Conservation (phyloP, 2,797 vertebrate genomes). For the Botia almorhae region DNA sequence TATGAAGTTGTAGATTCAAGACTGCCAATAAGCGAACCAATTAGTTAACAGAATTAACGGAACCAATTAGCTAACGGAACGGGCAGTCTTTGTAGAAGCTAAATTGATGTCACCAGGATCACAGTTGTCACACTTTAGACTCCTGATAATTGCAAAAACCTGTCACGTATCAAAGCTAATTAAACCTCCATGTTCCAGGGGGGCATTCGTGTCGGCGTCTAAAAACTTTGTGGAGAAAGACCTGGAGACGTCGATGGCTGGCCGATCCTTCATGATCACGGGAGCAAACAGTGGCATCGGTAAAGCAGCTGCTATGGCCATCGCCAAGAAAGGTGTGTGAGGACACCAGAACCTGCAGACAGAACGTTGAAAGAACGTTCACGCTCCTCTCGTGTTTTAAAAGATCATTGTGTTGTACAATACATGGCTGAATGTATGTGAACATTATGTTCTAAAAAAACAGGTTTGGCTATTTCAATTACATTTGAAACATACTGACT, state of each 20-base stretch:
- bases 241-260: slow-evolving; percentile 77
- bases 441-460: not conserved
- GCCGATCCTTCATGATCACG: slow-evolving; percentile 80
- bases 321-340: slow-evolving; percentile 76
- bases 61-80: slow-evolving; percentile 5
- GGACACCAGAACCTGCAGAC: too few relatives aligned
- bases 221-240: slow-evolving; percentile 82
- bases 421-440: not conserved
- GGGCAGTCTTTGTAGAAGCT: not conserved
- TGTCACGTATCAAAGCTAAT: not conserved
- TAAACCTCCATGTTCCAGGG: slow-evolving; percentile 64
- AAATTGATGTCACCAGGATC: not conserved
- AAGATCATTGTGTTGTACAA: not conserved
- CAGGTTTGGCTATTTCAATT: too few relatives aligned
- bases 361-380: not conserved
- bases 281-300: slow-evolving; percentile 83
- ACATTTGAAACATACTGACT: too few relatives aligned
- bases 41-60: slow-evolving; percentile 3
- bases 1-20: not conserved
- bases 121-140: not conserved
- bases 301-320: slow-evolving; percentile 77
- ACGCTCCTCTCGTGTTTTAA: not conserved
- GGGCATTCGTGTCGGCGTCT: slow-evolving; percentile 73
- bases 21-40: not conserved
- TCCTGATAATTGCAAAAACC: not conserved